Conservation (phyloP, 2,888 invertebrate genomes). For the Acanthosepion pharaonis region DNA sequence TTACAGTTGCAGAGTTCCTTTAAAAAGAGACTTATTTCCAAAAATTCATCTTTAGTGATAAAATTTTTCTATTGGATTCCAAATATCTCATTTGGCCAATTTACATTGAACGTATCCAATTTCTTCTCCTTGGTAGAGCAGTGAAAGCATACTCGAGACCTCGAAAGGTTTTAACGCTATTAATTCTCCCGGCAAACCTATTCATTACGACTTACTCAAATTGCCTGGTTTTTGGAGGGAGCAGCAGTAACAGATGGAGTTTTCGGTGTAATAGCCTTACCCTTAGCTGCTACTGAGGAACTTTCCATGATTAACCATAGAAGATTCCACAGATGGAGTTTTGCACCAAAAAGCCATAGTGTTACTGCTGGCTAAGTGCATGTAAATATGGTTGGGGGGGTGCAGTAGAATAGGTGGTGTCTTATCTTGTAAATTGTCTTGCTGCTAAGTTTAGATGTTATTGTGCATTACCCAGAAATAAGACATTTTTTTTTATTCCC, state of each 20-base stretch:
- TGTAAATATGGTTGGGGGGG: not conserved
- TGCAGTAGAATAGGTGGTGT: not conserved
- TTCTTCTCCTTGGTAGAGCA: not conserved
- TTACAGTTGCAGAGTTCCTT: no score
- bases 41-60: no score
- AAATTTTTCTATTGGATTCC: no score
- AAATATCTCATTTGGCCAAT: no score
- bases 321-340: constrained; percentile 38
- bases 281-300: constrained; percentile 39
- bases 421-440: not conserved
- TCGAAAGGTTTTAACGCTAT: not conserved
- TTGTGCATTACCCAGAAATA: no score
- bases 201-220: no score
- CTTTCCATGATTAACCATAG: not conserved
- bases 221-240: not conserved
- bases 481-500: no score
- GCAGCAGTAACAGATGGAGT: constrained; percentile 23
- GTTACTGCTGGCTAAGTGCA: not conserved
- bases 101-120: not conserved
- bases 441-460: not conserved
- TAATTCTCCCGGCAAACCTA: no score
- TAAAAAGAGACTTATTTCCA: no score
- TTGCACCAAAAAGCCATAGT: not conserved
- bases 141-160: not conserved
- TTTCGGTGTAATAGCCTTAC: constrained; percentile 35